A percentile compares a stretch with the other conserved stretches of the same genome.
These are phyloP conservation scores for Lutraria rhynchaena DNA, from an alignment of 1,140 invertebrate species.

Conservation along the genomic window DNA sequence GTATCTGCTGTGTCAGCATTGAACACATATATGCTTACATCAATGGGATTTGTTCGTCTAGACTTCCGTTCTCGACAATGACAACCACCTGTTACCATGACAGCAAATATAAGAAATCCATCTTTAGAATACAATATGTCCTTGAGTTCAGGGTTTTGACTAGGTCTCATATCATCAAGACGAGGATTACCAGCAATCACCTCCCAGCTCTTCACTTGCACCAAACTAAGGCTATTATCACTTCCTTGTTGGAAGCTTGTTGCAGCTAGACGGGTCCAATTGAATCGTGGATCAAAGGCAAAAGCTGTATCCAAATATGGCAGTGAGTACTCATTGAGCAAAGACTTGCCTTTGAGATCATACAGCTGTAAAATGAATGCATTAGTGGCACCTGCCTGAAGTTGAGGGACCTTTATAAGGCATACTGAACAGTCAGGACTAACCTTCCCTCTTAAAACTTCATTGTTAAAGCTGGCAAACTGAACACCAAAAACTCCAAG, in stretches of 20 bases:
- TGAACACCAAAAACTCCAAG: constrained; percentile 80
- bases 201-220: constrained; percentile 74
- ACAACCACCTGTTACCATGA: constrained; percentile 77
- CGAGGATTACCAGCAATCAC: constrained; percentile 74
- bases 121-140: constrained; percentile 79
- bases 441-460: constrained; percentile 80
- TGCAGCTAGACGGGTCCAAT: constrained; percentile 77
- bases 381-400: constrained; percentile 65
- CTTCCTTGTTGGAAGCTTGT: constrained; percentile 78
- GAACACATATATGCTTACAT: constrained; percentile 80
- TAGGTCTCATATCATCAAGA: constrained; percentile 75
- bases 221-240: constrained; percentile 79
- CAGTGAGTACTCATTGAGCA: constrained; percentile 73
- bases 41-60: constrained; percentile 74
- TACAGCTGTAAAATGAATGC: constrained; percentile 77
- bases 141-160: constrained; percentile 76
- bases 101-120: constrained; percentile 79
- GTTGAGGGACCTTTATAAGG: constrained; percentile 77
- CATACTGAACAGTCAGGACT: constrained; percentile 80
- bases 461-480: constrained; percentile 79
- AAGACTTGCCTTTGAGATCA: constrained; percentile 71
- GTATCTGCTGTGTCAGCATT: constrained; percentile 78
- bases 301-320: constrained; percentile 77
- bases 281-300: constrained; percentile 80
- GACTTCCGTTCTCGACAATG: constrained; percentile 79